A percentile compares a stretch with the other conserved stretches of the same genome.
Evolutionary conservation across 2,888 invertebrate species (phyloP).

Genomic region (Lamellibrachia columna): DNA sequence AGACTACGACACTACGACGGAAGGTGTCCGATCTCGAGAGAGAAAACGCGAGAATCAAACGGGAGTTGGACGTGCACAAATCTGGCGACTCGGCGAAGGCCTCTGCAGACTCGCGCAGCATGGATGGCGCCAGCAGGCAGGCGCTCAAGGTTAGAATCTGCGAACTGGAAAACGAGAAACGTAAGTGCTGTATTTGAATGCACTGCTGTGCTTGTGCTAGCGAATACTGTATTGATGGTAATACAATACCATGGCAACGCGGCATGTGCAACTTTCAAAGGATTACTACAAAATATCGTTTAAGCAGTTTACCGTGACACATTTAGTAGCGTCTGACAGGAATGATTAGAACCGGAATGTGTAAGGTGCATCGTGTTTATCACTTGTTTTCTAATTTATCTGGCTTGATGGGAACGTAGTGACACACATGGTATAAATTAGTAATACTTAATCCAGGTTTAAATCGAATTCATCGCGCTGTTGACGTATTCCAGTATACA

Average conservation of each 20-base stretch:
- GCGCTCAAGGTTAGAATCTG: slow-evolving; percentile 80
- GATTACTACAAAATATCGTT: background rate
- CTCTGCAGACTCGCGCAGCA: background rate
- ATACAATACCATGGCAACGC: background rate
- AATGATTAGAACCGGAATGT: background rate
- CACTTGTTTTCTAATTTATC: background rate
- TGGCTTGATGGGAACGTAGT: background rate
- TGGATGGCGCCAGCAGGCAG: slow-evolving; percentile 7
- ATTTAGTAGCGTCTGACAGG: background rate
- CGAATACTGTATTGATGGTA: background rate
- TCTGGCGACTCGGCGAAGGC: background rate
- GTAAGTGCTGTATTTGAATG: slow-evolving; percentile 56
- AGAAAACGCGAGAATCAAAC: slow-evolving; percentile 64
- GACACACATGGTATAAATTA: background rate
- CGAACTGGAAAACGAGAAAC: slow-evolving; percentile 87
- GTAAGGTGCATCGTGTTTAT: background rate
- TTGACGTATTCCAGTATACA: background rate
- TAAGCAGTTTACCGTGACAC: background rate
- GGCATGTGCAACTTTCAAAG: too few relatives aligned
- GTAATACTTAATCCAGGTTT: too few relatives aligned
- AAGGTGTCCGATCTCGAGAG: slow-evolving; percentile 72
- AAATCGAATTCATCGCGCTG: background rate
- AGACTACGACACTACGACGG: slow-evolving; percentile 75
- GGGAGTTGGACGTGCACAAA: slow-evolving; percentile 28
- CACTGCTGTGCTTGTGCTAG: background rate